Conservation (phyloP, 2,113 vertebrate species). For the Acrocephalus kingi region DNA sequence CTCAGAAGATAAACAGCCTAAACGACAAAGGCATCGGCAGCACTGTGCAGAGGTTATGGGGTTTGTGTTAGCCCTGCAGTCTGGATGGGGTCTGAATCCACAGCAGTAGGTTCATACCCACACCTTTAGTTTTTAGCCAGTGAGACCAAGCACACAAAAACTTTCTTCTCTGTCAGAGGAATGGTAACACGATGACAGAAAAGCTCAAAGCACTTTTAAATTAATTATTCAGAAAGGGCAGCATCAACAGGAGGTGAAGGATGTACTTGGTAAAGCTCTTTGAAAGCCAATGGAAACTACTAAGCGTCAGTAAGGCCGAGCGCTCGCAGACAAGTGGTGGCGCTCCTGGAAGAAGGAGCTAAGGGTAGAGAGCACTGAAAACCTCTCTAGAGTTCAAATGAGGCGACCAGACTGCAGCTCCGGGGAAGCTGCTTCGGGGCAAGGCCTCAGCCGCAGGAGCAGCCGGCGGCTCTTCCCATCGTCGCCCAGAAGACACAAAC, state of each 20-base stretch:
- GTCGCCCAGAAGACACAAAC: neutral
- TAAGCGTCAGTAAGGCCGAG: accelerated
- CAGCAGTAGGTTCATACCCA: neutral
- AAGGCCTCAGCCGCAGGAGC: neutral
- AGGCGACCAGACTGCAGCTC: too few relatives aligned
- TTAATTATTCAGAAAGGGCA: neutral
- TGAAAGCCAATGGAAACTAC: neutral
- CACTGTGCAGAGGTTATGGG: accelerated
- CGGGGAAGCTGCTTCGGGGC: neutral
- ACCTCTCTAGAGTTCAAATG: accelerated
- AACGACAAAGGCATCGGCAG: accelerated
- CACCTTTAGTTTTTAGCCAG: neutral
- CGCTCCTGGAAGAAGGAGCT: neutral
- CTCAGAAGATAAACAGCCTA: neutral
- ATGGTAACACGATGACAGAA: accelerated
- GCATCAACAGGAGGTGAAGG: too few relatives aligned
- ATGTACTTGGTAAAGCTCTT: neutral
- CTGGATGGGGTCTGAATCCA: neutral
- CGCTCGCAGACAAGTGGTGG: accelerated
- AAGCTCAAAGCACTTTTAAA: neutral
- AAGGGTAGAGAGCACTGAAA: accelerated
- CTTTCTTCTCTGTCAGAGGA: neutral
- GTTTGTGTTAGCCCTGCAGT: neutral
- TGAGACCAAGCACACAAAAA: neutral
- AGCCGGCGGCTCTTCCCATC: neutral